Conservation (phyloP, 92 coral and sea anemone genomes). For the Bergia sp. region DNA sequence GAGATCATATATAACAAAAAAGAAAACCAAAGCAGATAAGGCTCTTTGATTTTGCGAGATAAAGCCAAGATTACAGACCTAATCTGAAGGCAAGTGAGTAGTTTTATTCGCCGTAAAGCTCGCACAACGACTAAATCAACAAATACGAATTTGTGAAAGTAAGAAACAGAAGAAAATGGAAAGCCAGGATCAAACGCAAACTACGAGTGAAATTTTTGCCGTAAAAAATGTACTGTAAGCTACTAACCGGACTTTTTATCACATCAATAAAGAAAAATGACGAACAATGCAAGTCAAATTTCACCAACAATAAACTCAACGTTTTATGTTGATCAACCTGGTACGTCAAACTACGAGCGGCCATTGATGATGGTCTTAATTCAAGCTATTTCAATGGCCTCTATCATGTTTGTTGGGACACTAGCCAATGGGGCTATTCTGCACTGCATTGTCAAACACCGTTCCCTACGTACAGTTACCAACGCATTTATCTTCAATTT, state of each 20-base stretch:
- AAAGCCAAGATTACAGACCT: background rate
- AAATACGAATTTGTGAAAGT: background rate
- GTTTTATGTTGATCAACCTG: background rate
- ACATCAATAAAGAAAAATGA: background rate
- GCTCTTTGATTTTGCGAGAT: background rate
- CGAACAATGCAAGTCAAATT: background rate
- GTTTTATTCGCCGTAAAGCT: background rate
- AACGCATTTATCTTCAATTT: conserved; percentile 81
- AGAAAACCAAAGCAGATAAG: no score
- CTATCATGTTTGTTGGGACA: conserved; percentile 64
- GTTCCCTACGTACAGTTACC: conserved; percentile 69
- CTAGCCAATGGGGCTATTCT: conserved; percentile 84
- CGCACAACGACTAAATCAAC: conserved; percentile 16
- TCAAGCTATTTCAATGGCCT: conserved; percentile 64
- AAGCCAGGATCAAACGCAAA: background rate
- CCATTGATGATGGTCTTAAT: conserved; percentile 48
- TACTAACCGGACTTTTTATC: background rate
- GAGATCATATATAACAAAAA: no score
- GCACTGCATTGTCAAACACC: conserved; percentile 74
- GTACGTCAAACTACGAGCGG: background rate
- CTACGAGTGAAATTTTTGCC: background rate
- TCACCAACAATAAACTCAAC: conserved; percentile 23
- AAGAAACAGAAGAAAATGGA: background rate
- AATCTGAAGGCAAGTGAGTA: background rate
- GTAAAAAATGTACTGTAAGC: background rate